phyloP scores from a whole-genome alignment of 1,140 invertebrate genomes.

The Pseudomyrmex flavicornis region DNA sequence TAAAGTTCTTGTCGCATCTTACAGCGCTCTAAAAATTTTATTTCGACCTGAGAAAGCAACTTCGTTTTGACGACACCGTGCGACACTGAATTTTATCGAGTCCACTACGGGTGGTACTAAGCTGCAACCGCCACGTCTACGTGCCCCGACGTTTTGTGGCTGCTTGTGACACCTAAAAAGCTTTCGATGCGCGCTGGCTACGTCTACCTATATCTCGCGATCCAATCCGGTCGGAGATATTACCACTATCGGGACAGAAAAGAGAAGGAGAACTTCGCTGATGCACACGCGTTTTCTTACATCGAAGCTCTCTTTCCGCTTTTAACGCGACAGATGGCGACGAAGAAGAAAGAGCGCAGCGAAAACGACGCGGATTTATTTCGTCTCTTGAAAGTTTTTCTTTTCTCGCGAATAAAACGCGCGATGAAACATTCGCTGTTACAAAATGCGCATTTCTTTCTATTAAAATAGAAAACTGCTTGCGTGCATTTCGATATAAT shows the following conservation, averaged over 20 bases:
- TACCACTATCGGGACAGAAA: conserved; percentile 9
- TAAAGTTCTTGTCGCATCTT: background rate
- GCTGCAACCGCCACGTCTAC: conserved; percentile 8
- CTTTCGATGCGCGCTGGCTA: conserved; percentile 22
- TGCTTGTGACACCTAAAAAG: conserved; percentile 38
- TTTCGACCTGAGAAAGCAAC: background rate
- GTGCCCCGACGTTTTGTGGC: conserved; percentile 9
- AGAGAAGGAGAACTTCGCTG: background rate
- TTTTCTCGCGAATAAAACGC: conserved; percentile 6
- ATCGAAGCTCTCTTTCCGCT: conserved; percentile 9
- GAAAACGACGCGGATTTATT: conserved; percentile 35
- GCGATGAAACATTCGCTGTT: conserved; percentile 5
- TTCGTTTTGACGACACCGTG: background rate
- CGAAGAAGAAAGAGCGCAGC: conserved; percentile 23
- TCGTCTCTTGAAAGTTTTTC: background rate
- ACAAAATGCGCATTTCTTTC: conserved; percentile 16
- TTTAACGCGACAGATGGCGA: conserved; percentile 28
- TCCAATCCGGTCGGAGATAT: conserved; percentile 9
- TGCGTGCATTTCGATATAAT: background rate
- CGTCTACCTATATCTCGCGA: conserved; percentile 15
- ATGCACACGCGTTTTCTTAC: conserved; percentile 28
- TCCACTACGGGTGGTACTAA: background rate
- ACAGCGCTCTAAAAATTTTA: conserved; percentile 1
- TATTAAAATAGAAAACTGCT: background rate
- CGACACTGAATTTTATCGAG: conserved; percentile 34